Base-by-base conservation (phyloP, 2,888 invertebrate genomes). In the Drosophila tanythrix region DNA sequence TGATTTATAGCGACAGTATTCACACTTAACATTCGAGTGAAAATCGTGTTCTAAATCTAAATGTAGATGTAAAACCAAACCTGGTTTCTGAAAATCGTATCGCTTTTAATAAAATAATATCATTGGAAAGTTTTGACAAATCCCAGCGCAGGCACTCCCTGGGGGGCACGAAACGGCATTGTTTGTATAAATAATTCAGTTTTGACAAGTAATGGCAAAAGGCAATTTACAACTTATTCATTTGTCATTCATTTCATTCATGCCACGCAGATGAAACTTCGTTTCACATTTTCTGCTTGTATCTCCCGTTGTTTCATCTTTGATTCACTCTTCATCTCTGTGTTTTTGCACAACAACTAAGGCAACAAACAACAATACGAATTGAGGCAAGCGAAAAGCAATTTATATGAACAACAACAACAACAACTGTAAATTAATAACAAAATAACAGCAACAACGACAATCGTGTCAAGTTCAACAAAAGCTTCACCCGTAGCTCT, bases 381-480 rank as follows among this genome's bases (percentile, higher is more conserved):
- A 31, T 57, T 29, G 10, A 43, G 57, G 56, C 53, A 64, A 61
- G 68, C 72, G 40, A 59, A 58, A 58, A 69, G 43, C 70, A 57
- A 78, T 81, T 80, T 63, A 62, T 73, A 63, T 48, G 55, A 40
- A 70, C 35, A 53, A 60, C 48, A 74, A 51, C 46, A 67, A 69
- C 58, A 72, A 60, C 51, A 73, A 35, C 36, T 65, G 55, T 64
- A 63, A 67, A 67, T 67, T 53, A 43, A 68, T 57, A 67, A 67
- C 55, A 40, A 43, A 40, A 38, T 40, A 46, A 53, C 61, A 68
- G 33, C 74, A 76, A 62, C 67, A 68, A 80, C 29, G 60, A 70
- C 72, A 87, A 84, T 83, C 75, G 81, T 89, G 87, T 87, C 87
- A 87, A 87, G 87, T 87, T 87, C 87, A 87, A 79, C 84, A 88